Percentiles rank a stretch among this genome's conserved stretches.
Conservation (phyloP, 2,888 invertebrate genomes). For the Bursaphelenchus okinawaensis region DNA sequence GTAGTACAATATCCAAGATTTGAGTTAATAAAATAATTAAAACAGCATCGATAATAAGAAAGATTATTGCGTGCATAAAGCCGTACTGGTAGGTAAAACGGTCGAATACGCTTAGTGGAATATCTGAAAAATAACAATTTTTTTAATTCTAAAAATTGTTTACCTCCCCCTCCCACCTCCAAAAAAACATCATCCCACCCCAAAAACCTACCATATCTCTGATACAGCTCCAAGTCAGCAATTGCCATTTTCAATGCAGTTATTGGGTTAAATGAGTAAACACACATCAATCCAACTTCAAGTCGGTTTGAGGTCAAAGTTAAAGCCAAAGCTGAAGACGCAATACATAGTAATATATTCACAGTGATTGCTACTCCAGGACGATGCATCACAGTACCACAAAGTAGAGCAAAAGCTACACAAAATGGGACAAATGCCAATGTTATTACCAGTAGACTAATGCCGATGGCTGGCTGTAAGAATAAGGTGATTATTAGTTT, state of each 20-base stretch:
- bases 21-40: constrained; percentile 67
- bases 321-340: not conserved
- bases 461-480: not conserved
- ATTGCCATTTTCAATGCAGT: not conserved
- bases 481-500: not conserved
- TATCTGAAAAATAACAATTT: too few relatives aligned
- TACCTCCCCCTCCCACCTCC: too few relatives aligned
- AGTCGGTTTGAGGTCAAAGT: not conserved
- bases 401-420: not conserved
- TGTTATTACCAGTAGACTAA: not conserved
- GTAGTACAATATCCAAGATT: constrained; percentile 71
- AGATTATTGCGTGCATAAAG: not conserved
- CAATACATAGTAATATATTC: not conserved
- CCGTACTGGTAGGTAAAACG: constrained; percentile 3
- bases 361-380: not conserved
- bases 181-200: too few relatives aligned
- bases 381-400: not conserved
- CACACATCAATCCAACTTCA: not conserved
- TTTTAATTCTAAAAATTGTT: too few relatives aligned
- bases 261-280: not conserved
- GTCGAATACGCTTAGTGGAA: not conserved
- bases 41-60: constrained; percentile 13
- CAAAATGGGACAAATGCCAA: not conserved
- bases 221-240: not conserved
- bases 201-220: not conserved